Base-by-base conservation (phyloP, 2,888 invertebrate genomes). In the Corbicula japonica region DNA sequence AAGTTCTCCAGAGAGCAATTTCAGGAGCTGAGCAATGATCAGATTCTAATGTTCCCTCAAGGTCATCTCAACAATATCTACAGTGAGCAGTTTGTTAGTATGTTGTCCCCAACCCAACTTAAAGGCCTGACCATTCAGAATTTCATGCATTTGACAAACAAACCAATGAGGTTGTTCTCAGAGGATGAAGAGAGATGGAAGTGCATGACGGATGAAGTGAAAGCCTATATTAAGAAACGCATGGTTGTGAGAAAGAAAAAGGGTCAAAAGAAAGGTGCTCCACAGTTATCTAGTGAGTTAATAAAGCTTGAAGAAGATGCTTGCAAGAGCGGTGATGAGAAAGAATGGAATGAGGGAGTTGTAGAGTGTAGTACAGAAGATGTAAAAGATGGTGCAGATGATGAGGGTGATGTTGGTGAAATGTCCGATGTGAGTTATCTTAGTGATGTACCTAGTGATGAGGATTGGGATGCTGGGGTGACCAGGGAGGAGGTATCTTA, bases 41-140 rank as follows among this genome's bases (percentile, higher is more conserved):
- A 81, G 63, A 48, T 81, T n/a, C 38, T 65, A 12, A 52, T 71
- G 62, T 81, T 81, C 30, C 12, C 32, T 15, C 34, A n/a, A 50
- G 46, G 28, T 10, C 74, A 79, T 34, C n/a, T 21, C 1, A 5
- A 21, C 10, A 61, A 48, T 41, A 6, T 75, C 3, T 66, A 62
- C 23, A 35, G 44, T 54, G 38, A 48, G 30, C 28, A 65, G 1
- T 52, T 79, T 44, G 21, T 79, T 3, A 12, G 23, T 18, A 65
- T 41, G n/a, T 32, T 79, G 26, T 61, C 79, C 4, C 38, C 34
- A 6, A 15, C 15, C 10, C 81, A 77, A 48, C 46, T 81, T 3
- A 56, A 48, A 23, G 54, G 61, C 15, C 68, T 77, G 10, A 58
- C 66, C 4, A 61, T 50, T 23, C 30, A 46, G 1, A 23, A 56